Conservation (phyloP, 2,797 vertebrate genomes). For the Anguilla megastoma region DNA sequence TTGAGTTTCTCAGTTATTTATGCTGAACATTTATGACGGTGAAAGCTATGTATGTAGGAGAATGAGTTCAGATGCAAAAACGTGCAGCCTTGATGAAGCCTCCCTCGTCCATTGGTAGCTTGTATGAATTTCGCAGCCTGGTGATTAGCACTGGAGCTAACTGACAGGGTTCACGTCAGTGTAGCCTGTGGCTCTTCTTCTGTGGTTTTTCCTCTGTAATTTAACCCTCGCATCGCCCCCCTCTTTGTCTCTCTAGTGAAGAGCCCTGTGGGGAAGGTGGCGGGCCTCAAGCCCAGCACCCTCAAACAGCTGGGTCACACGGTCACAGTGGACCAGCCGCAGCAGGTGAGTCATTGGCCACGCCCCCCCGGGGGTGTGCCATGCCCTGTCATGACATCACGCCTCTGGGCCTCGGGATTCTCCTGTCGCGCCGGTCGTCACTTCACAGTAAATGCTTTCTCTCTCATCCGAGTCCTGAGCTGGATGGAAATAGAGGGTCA, state of each 20-base stretch:
- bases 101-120: too few species aligned
- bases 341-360: conserved; percentile 62
- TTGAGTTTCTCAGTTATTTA: too few species aligned
- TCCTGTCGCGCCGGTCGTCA: neutral
- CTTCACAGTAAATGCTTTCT: neutral
- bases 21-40: too few species aligned
- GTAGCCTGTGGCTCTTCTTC: neutral
- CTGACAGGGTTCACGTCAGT: neutral
- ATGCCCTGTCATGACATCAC: neutral
- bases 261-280: conserved; percentile 69
- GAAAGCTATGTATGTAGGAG: too few species aligned
- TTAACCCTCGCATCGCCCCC: too few species aligned
- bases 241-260: conserved; percentile 66
- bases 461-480: neutral
- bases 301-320: conserved; percentile 91
- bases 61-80: too few species aligned
- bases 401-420: too few species aligned
- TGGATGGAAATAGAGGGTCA: neutral
- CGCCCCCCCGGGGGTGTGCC: neutral
- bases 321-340: conserved; percentile 60
- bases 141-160: too few species aligned
- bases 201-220: neutral
- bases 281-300: conserved; percentile 89
- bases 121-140: too few species aligned
- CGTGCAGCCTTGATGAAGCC: too few species aligned